Percentiles rank a stretch among this genome's conserved stretches.
phyloP scores from a whole-genome alignment of 1,140 invertebrate species.

The Bicyclus anynana region DNA sequence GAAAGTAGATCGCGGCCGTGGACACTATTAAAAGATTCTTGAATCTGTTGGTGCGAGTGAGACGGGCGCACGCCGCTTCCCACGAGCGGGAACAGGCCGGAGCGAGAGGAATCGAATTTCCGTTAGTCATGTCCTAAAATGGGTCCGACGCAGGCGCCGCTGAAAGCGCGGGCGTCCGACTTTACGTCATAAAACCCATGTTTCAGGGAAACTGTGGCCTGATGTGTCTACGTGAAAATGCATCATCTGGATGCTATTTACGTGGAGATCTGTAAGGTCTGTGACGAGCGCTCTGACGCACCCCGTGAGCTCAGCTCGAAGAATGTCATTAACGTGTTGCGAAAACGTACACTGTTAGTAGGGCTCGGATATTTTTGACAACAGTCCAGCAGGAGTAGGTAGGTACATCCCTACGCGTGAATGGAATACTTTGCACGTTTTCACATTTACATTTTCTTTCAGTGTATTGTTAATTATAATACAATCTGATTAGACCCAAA shows the following conservation, averaged over 20 bases:
- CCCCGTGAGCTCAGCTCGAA: constrained; percentile 41
- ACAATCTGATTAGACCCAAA: too few relatives aligned
- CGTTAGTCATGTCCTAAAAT: constrained; percentile 82
- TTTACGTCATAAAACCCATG: constrained; percentile 70
- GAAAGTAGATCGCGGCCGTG: constrained; percentile 76
- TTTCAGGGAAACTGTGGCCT: constrained; percentile 65
- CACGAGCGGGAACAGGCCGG: constrained; percentile 68
- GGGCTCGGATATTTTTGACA: constrained; percentile 21
- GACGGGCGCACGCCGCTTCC: constrained; percentile 54
- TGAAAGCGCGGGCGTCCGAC: constrained; percentile 72
- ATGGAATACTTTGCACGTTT: not conserved
- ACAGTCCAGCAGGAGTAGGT: too few relatives aligned
- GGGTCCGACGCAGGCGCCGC: constrained; percentile 77
- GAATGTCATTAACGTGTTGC: constrained; percentile 66
- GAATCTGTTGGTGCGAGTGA: constrained; percentile 70
- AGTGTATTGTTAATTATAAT: too few relatives aligned
- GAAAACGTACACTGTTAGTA: constrained; percentile 36
- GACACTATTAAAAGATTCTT: constrained; percentile 78
- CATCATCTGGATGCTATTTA: constrained; percentile 41
- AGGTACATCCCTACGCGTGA: not conserved
- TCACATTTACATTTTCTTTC: too few relatives aligned
- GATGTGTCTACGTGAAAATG: constrained; percentile 43
- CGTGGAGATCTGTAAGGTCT: constrained; percentile 33
- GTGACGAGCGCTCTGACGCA: constrained; percentile 65
- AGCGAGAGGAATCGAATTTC: constrained; percentile 80